A percentile compares a stretch with the other conserved stretches of the same genome.
Evolutionary conservation across 1,140 invertebrate species (phyloP).

Genomic region (Drosophila obscura): DNA sequence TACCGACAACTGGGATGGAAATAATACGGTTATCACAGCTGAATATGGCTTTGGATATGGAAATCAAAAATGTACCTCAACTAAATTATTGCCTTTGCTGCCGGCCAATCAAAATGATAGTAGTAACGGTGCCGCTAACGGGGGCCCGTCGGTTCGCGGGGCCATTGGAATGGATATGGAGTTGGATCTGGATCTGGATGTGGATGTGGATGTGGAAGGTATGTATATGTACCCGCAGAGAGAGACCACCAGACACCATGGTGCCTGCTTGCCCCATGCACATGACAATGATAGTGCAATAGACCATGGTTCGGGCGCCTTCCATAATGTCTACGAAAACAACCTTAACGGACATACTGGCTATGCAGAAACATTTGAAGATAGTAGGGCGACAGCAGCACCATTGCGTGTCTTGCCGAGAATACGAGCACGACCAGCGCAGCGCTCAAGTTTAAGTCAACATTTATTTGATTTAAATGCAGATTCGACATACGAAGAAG

Average conservation of each 20-base stretch:
- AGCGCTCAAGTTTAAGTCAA: constrained; percentile 21
- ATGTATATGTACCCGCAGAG: constrained; percentile 38
- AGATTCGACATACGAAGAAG: neutral
- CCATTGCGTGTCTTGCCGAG: constrained; percentile 71
- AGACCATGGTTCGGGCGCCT: constrained; percentile 68
- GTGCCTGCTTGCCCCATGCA: constrained; percentile 59
- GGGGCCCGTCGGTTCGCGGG: neutral
- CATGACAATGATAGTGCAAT: constrained; percentile 64
- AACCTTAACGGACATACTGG: constrained; percentile 69
- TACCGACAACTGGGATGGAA: constrained; percentile 45
- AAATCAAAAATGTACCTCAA: constrained; percentile 86
- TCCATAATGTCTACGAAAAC: constrained; percentile 32
- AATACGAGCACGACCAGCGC: constrained; percentile 8
- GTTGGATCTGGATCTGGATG: neutral
- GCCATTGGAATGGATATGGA: constrained; percentile 1
- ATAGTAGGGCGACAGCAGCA: constrained; percentile 68
- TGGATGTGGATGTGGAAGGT: constrained; percentile 45
- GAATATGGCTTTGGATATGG: constrained; percentile 63
- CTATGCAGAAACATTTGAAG: constrained; percentile 61
- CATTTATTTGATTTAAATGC: constrained; percentile 48
- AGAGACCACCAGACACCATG: constrained; percentile 36
- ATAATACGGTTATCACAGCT: constrained; percentile 3
- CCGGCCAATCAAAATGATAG: constrained; percentile 49
- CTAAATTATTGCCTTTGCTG: constrained; percentile 55
- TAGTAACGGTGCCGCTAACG: neutral